These are phyloP conservation scores for Astyanax mexicanus DNA, from an alignment of 2,797 vertebrate species.

Conservation along the genomic window DNA sequence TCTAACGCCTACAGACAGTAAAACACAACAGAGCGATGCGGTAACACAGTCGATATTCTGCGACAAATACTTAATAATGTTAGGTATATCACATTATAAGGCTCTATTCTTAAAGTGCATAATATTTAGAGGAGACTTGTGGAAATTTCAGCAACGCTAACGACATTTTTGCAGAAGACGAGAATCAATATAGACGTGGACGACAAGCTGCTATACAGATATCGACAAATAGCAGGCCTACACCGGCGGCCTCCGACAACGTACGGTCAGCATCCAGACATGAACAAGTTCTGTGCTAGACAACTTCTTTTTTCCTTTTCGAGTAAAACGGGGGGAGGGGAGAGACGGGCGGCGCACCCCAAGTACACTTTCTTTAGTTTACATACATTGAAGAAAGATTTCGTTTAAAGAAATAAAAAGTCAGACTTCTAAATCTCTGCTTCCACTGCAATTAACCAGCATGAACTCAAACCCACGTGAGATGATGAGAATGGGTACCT, in stretches of 20 bases:
- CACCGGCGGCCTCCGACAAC: slow-evolving; percentile 26
- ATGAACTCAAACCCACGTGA: slow-evolving; percentile 39
- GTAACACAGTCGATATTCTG: slow-evolving; percentile 28
- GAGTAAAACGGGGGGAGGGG: neutral
- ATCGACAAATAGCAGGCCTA: slow-evolving; percentile 18
- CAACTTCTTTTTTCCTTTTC: neutral
- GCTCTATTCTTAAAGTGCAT: slow-evolving; percentile 60
- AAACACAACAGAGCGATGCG: slow-evolving; percentile 36
- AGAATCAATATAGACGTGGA: slow-evolving; percentile 36
- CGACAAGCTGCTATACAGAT: slow-evolving; percentile 35
- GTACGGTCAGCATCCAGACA: slow-evolving; percentile 25
- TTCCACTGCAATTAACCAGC: slow-evolving; percentile 39
- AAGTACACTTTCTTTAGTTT: neutral
- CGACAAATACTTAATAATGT: slow-evolving; percentile 45
- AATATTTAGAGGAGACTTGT: slow-evolving; percentile 46
- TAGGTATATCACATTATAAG: slow-evolving; percentile 50
- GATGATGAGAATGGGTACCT: slow-evolving; percentile 36
- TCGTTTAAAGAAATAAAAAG: slow-evolving; percentile 16
- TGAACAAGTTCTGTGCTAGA: slow-evolving; percentile 20
- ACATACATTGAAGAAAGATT: slow-evolving; percentile 31
- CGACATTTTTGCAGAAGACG: slow-evolving; percentile 39
- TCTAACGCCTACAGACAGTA: slow-evolving; percentile 37
- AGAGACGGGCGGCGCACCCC: neutral
- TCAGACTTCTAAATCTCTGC: slow-evolving; percentile 34
- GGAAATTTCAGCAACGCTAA: slow-evolving; percentile 37